Evolutionary conservation across 2,888 invertebrate species (phyloP).

Genomic region (Metellina segmentata): DNA sequence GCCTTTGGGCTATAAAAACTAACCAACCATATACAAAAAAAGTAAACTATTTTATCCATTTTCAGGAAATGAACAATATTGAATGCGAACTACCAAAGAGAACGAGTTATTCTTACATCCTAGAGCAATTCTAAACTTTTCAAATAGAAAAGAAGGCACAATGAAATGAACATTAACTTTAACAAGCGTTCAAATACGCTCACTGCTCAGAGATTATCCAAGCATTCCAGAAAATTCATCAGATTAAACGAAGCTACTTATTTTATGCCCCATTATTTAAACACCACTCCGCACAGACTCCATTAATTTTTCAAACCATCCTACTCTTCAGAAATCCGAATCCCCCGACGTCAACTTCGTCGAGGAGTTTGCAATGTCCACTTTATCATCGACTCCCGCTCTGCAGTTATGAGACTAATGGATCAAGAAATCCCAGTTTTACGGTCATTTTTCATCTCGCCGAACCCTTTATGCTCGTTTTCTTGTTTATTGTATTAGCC

Average conservation of each 20-base stretch:
- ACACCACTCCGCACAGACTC: neutral
- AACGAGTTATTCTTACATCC: too few relatives aligned
- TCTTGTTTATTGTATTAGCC: constrained; percentile 59
- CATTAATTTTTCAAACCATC: constrained; percentile 10
- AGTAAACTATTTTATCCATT: too few relatives aligned
- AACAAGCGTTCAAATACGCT: neutral
- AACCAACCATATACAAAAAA: too few relatives aligned
- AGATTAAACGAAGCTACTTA: neutral
- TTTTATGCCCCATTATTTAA: neutral
- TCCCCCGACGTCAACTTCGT: neutral
- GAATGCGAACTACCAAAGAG: too few relatives aligned
- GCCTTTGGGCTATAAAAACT: too few relatives aligned
- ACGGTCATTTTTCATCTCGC: constrained; percentile 50
- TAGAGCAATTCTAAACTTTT: too few relatives aligned
- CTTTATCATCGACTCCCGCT: neutral
- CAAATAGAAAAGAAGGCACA: too few relatives aligned
- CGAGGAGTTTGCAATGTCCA: neutral
- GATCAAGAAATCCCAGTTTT: constrained; percentile 36
- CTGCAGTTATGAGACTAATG: constrained; percentile 19
- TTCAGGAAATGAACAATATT: too few relatives aligned
- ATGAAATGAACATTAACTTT: neutral
- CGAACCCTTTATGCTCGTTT: constrained; percentile 37
- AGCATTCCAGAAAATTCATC: neutral
- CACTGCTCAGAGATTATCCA: neutral
- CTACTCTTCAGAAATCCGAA: constrained; percentile 20